A percentile compares a stretch with the other conserved stretches of the same genome.
Evolutionary conservation across 2,888 invertebrate species (phyloP).

Genomic region (Drosophila formosana): DNA sequence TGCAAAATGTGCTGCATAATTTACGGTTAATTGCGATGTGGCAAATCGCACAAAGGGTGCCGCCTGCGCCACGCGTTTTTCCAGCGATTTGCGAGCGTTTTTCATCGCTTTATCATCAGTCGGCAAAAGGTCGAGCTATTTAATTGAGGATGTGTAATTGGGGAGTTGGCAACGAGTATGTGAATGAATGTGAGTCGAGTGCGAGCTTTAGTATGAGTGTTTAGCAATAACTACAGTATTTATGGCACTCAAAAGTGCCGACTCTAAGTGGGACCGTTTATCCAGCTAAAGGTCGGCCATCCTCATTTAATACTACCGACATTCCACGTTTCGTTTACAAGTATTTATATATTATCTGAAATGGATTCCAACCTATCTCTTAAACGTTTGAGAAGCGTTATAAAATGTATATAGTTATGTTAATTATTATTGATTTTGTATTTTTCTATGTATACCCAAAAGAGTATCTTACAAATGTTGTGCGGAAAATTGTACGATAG

Average conservation of each 20-base stretch:
- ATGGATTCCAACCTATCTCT: not conserved
- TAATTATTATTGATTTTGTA: too few species aligned
- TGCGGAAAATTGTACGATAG: too few species aligned
- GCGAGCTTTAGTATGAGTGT: conserved; percentile 11
- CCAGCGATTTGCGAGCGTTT: conserved; percentile 54
- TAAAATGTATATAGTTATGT: too few species aligned
- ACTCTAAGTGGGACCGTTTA: conserved; percentile 40
- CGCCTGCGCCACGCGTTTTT: conserved; percentile 56
- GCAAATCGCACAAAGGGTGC: conserved; percentile 71
- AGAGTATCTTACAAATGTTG: too few species aligned
- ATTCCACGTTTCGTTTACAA: conserved; percentile 14
- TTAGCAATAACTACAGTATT: conserved; percentile 12
- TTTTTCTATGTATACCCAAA: too few species aligned
- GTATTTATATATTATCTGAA: conserved; percentile 23
- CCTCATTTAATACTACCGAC: conserved; percentile 34
- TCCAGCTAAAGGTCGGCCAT: conserved; percentile 58
- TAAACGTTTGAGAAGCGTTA: too few species aligned
- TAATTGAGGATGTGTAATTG: conserved; percentile 73
- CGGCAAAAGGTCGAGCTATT: conserved; percentile 68
- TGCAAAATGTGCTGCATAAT: conserved; percentile 74
- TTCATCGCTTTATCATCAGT: conserved; percentile 18
- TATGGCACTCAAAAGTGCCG: conserved; percentile 36
- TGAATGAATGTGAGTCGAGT: conserved; percentile 16
- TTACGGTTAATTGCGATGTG: conserved; percentile 67
- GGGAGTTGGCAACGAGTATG: conserved; percentile 31